A percentile compares a stretch with the other conserved stretches of the same genome.
Conservation (phyloP, 2,888 invertebrate genomes). For the Furcula furcula region DNA sequence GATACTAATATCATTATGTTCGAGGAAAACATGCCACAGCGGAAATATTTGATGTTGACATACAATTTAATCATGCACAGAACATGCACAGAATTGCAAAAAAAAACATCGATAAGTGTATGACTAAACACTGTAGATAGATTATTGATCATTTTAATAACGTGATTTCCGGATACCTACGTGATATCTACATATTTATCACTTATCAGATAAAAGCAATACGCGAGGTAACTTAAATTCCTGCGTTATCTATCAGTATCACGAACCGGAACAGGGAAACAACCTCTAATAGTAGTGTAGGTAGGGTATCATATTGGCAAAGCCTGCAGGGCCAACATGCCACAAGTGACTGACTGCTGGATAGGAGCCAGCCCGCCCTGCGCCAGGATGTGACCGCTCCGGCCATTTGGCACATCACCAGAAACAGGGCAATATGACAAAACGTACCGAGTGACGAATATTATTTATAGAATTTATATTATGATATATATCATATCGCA, state of each 20-base stretch:
- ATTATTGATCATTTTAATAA: too few relatives aligned
- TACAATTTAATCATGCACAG: not conserved
- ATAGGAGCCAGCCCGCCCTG: slow-evolving; percentile 33
- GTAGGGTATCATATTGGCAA: slow-evolving; percentile 42
- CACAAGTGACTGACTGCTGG: slow-evolving; percentile 58
- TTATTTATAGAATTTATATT: slow-evolving; percentile 20
- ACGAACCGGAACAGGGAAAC: slow-evolving; percentile 64
- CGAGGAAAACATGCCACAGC: slow-evolving; percentile 7
- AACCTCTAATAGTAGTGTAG: slow-evolving; percentile 40
- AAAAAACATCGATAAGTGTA: not conserved
- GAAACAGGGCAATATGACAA: slow-evolving; percentile 55
- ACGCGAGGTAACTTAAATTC: too few relatives aligned
- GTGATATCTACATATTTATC: too few relatives aligned
- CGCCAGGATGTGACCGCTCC: slow-evolving; percentile 34
- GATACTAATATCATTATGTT: slow-evolving; percentile 16
- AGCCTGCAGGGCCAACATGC: slow-evolving; percentile 21
- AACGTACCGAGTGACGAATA: slow-evolving; percentile 32
- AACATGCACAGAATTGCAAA: not conserved
- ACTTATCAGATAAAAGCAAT: too few relatives aligned
- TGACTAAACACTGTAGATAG: too few relatives aligned
- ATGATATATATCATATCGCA: slow-evolving; percentile 9
- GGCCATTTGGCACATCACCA: slow-evolving; percentile 54
- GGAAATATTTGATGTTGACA: slow-evolving; percentile 5
- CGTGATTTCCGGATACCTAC: too few relatives aligned
- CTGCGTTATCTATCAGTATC: too few relatives aligned